Percentiles rank a stretch among this genome's conserved stretches.
Conservation (phyloP, 2,888 invertebrate species). For the Oegoconia quadripuncta region DNA sequence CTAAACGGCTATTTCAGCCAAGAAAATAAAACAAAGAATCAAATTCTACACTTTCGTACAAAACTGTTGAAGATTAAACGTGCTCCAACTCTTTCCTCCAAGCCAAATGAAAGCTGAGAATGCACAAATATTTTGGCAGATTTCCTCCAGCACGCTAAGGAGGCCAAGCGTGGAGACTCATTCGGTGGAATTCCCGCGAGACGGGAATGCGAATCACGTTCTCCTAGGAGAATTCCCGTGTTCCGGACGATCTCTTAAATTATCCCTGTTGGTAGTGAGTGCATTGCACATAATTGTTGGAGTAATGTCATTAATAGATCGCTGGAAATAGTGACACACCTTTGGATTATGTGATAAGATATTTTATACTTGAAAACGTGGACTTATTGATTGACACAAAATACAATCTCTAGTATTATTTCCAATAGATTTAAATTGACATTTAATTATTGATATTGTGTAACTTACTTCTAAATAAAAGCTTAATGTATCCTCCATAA, state of each 20-base stretch:
- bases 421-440: no score
- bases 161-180: slow-evolving; percentile 27
- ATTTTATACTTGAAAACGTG: neutral
- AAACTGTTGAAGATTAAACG: slow-evolving; percentile 26
- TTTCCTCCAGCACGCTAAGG: slow-evolving; percentile 30
- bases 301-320: neutral
- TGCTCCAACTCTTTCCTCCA: slow-evolving; percentile 21
- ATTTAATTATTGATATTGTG: no score
- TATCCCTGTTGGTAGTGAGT: slow-evolving; percentile 36
- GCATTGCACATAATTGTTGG: slow-evolving; percentile 31
- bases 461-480: no score
- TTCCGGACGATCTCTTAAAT: slow-evolving; percentile 41
- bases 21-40: neutral
- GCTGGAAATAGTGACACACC: no score
- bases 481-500: no score
- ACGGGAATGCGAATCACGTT: slow-evolving; percentile 52
- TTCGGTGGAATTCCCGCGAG: slow-evolving; percentile 28
- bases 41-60: neutral
- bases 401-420: no score
- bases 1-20: neutral
- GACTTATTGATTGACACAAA: no score
- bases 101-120: slow-evolving; percentile 42
- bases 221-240: slow-evolving; percentile 35
- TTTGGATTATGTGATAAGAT: no score
- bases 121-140: slow-evolving; percentile 46